These are phyloP conservation scores for Harpalus rubripes DNA, from an alignment of 2,888 invertebrate species.

Conservation along the genomic window DNA sequence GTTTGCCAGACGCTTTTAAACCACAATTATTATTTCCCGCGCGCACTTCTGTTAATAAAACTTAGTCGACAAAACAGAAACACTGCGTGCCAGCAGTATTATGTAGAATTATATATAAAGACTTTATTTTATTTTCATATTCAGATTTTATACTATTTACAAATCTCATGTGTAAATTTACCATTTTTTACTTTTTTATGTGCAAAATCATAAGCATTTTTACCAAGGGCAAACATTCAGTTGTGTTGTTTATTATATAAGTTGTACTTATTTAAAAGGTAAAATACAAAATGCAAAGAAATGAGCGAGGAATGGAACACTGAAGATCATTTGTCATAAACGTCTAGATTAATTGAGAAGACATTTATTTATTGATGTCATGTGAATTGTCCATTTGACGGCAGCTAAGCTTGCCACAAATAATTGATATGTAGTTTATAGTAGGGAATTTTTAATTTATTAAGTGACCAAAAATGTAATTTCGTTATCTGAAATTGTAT, in stretches of 20 bases:
- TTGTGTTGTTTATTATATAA: slow-evolving; percentile 39
- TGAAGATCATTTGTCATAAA: slow-evolving; percentile 30
- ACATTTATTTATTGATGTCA: slow-evolving; percentile 19
- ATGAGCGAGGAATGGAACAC: slow-evolving; percentile 39
- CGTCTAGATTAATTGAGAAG: slow-evolving; percentile 34
- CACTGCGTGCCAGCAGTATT: slow-evolving; percentile 38
- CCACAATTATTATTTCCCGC: slow-evolving; percentile 23
- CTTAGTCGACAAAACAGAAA: slow-evolving; percentile 17
- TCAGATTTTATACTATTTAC: slow-evolving; percentile 27
- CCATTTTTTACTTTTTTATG: slow-evolving; percentile 26
- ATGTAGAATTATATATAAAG: slow-evolving; percentile 7
- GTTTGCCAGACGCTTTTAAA: slow-evolving; percentile 62
- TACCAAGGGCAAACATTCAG: slow-evolving; percentile 36
- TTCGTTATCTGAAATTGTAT: slow-evolving; percentile 46
- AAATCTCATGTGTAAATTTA: slow-evolving; percentile 30
- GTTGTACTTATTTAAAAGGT: slow-evolving; percentile 58
- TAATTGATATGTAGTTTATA: slow-evolving; percentile 29
- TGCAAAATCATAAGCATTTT: background rate
- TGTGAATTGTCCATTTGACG: slow-evolving; percentile 25
- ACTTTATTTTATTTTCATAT: slow-evolving; percentile 43
- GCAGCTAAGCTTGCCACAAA: slow-evolving; percentile 17
- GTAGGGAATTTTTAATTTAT: slow-evolving; percentile 51
- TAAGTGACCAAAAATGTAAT: slow-evolving; percentile 52
- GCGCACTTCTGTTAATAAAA: slow-evolving; percentile 12
- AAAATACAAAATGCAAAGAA: slow-evolving; percentile 51